Base-by-base conservation (phyloP, 2,888 invertebrate species). In the Calameuta idolon region DNA sequence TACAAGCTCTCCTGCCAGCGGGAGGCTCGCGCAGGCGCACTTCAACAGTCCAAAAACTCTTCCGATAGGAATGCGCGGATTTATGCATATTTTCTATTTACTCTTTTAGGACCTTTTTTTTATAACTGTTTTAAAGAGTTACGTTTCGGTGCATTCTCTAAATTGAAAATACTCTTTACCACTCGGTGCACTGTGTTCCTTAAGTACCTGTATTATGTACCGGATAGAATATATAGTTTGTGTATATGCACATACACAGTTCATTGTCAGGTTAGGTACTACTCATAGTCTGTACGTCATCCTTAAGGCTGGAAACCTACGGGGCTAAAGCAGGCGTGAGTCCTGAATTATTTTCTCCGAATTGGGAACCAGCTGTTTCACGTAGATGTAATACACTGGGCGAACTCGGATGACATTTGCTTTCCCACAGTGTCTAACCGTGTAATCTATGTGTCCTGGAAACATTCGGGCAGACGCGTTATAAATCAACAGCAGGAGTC, bases 341-440 rank as follows among this genome's bases (percentile, higher is more conserved):
- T 35, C 31, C n/a, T 40, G 69, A 40, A 23, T 33, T 12, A 33
- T 75, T 74, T 75, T 71, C 31, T 23, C 30, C 55, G 69, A 68
- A 75, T 69, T 74, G 15, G 40, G 33, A 15, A 30, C 69, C 75
- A 77, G 75, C 69, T 77, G 75, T 77, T 69, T 68, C 34, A n/a
- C 4, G 33, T 31, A 37, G 75, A 55, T 37, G 40, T 77, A 40
- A 77, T 77, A 75, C 69, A 69, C 75, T 69, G 77, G 74, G 12
- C 37, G 75, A 75, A 69, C 35, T 74, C 40, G 77, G 75, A 71
- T 77, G 77, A 75, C 77, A 77, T 75, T 77, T 77, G 69, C 69
- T 77, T 69, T 69, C 69, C 75, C 77, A 33, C 68, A 69, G 74
- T 55, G 35, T 77, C 77, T 69, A 69, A 30, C 77, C 77, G 75